Conservation (phyloP, 2,113 vertebrate species). For the Notarius lentiginosus region DNA sequence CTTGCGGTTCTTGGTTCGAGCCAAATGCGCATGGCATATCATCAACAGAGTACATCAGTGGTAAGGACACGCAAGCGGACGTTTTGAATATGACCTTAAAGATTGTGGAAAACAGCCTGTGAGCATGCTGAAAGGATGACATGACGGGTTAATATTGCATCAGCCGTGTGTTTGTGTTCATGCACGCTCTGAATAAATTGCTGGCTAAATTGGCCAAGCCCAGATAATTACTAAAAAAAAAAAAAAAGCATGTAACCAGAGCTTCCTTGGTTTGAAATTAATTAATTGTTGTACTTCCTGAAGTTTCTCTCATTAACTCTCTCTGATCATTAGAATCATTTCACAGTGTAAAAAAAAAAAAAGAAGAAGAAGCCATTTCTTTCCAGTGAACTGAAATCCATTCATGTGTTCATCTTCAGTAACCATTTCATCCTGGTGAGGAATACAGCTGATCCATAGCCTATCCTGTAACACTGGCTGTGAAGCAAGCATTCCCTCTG, state of each 20-base stretch:
- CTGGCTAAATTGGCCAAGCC: not conserved
- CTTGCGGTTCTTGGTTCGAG: not conserved
- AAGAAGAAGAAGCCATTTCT: not conserved
- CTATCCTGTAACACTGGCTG: not conserved
- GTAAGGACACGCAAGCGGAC: constrained; percentile 18
- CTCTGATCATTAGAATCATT: not conserved
- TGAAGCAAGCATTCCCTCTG: not conserved
- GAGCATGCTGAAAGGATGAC: not conserved
- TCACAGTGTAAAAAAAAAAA: not conserved
- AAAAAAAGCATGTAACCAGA: not conserved
- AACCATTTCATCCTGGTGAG: not conserved
- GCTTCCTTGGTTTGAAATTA: not conserved
- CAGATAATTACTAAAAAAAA: not conserved
- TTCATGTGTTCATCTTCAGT: not conserved
- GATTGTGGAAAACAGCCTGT: not conserved
- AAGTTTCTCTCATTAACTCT: not conserved
- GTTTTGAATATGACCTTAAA: constrained; percentile 6
- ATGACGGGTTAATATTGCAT: not conserved
- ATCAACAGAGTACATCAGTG: constrained; percentile 25
- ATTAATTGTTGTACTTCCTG: not conserved
- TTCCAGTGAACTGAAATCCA: not conserved
- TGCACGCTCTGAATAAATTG: not conserved
- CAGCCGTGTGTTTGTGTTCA: not conserved
- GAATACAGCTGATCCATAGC: not conserved
- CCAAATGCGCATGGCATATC: not conserved